These are phyloP conservation scores for Volucella bombylans DNA, from an alignment of 2,888 invertebrate species.

Conservation along the genomic window DNA sequence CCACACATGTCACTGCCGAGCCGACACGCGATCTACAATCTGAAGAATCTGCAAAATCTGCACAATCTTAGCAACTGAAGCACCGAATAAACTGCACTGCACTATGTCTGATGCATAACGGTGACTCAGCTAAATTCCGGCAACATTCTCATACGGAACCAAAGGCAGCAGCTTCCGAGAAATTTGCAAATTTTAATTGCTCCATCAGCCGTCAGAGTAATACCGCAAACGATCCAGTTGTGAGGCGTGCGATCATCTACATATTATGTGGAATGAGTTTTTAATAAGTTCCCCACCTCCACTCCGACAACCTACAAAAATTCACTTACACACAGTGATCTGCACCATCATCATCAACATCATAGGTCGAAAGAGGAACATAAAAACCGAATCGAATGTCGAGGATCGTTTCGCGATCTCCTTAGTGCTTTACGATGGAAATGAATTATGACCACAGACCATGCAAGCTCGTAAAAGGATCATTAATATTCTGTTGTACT, in stretches of 20 bases:
- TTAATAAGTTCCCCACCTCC: slow-evolving; percentile 59
- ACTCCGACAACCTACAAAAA: slow-evolving; percentile 27
- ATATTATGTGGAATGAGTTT: slow-evolving; percentile 53
- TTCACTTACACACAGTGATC: slow-evolving; percentile 31
- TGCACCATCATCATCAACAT: background rate
- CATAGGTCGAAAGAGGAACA: slow-evolving; percentile 28
- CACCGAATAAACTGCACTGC: background rate
- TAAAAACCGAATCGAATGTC: slow-evolving; percentile 48
- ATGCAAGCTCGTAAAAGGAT: slow-evolving; percentile 81
- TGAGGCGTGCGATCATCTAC: slow-evolving; percentile 49
- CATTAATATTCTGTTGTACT: slow-evolving; percentile 78
- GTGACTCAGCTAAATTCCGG: slow-evolving; percentile 67
- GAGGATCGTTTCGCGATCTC: slow-evolving; percentile 70
- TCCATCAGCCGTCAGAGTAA: slow-evolving; percentile 55
- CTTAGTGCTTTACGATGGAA: slow-evolving; percentile 78
- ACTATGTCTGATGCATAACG: background rate
- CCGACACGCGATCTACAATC: slow-evolving; percentile 48
- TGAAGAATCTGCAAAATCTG: too few relatives aligned
- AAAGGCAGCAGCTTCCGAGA: slow-evolving; percentile 60
- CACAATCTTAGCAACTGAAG: too few relatives aligned
- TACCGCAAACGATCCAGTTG: slow-evolving; percentile 46
- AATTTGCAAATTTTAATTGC: slow-evolving; percentile 72
- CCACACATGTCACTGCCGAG: slow-evolving; percentile 53
- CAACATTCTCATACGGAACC: slow-evolving; percentile 64
- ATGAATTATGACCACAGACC: slow-evolving; percentile 80